Percentiles rank a stretch among this genome's conserved stretches.
Conservation (phyloP, 2,888 invertebrate species). For the Scrobipalpa costella region DNA sequence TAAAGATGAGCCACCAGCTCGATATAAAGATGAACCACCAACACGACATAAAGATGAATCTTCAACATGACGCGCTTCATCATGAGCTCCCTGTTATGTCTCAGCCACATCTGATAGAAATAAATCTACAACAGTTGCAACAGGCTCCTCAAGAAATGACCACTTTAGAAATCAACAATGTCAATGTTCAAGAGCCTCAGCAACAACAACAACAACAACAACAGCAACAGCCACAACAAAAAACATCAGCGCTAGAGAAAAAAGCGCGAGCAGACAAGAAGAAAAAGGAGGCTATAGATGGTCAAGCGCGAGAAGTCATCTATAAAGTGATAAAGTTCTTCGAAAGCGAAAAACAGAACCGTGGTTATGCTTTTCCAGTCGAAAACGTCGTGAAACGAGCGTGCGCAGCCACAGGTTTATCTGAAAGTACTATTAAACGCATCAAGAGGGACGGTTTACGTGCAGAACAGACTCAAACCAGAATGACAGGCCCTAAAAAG, state of each 20-base stretch:
- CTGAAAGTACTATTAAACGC: conserved; percentile 72
- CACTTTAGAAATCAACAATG: conserved; percentile 45
- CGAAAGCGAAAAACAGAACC: conserved; percentile 74
- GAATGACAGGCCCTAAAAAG: conserved; percentile 72
- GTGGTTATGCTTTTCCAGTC: conserved; percentile 72
- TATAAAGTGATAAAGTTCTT: conserved; percentile 75
- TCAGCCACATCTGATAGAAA: conserved; percentile 31
- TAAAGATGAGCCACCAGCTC: conserved; percentile 23
- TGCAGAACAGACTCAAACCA: conserved; percentile 70
- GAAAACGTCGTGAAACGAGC: conserved; percentile 74
- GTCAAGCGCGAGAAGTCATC: conserved; percentile 72
- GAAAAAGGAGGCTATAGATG: conserved; percentile 74
- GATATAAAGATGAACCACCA: conserved; percentile 37
- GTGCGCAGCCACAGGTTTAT: conserved; percentile 70
- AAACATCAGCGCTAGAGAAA: conserved; percentile 39
- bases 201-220: conserved; percentile 26
- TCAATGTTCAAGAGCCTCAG: conserved; percentile 21
- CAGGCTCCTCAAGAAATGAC: conserved; percentile 36
- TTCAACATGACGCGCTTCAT: conserved; percentile 50
- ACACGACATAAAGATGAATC: conserved; percentile 16
- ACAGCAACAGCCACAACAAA: conserved; percentile 35
- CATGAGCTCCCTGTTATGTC: conserved; percentile 35
- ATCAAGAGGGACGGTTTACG: conserved; percentile 70
- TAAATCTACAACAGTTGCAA: conserved; percentile 34
- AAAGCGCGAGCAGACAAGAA: conserved; percentile 64